These are phyloP conservation scores for Pantherophis alleghaniensis DNA, from an alignment of 2,797 vertebrate species.

Conservation along the genomic window DNA sequence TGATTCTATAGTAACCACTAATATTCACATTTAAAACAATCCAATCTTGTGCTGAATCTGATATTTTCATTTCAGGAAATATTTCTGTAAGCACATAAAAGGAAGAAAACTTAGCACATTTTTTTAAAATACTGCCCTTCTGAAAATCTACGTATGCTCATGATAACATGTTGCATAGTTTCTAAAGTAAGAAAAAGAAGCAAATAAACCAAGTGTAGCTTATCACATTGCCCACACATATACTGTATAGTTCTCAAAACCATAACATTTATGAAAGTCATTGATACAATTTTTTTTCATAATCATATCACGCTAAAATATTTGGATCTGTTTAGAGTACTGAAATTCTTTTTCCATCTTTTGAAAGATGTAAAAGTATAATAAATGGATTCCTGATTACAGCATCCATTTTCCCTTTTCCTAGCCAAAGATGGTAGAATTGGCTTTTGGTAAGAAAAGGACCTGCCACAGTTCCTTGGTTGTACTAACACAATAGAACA, in stretches of 20 bases:
- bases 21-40: conserved; percentile 76
- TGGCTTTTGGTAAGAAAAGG: neutral
- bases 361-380: neutral
- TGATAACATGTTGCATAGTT: neutral
- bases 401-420: neutral
- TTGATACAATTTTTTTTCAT: neutral
- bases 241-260: neutral
- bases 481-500: neutral
- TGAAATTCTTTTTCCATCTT: neutral
- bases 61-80: conserved; percentile 73
- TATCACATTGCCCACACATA: neutral
- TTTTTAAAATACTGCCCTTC: conserved; percentile 2
- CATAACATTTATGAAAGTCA: neutral
- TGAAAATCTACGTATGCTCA: neutral
- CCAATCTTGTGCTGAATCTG: conserved; percentile 71
- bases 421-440: neutral
- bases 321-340: neutral
- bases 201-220: neutral
- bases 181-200: conserved; percentile 6
- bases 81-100: conserved; percentile 61
- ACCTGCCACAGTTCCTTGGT: neutral
- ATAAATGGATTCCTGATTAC: neutral
- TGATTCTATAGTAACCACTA: conserved; percentile 76
- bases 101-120: neutral
- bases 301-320: neutral